phyloP scores from a whole-genome alignment of 2,113 vertebrate species.

The Brachypodius melanocephalos region DNA sequence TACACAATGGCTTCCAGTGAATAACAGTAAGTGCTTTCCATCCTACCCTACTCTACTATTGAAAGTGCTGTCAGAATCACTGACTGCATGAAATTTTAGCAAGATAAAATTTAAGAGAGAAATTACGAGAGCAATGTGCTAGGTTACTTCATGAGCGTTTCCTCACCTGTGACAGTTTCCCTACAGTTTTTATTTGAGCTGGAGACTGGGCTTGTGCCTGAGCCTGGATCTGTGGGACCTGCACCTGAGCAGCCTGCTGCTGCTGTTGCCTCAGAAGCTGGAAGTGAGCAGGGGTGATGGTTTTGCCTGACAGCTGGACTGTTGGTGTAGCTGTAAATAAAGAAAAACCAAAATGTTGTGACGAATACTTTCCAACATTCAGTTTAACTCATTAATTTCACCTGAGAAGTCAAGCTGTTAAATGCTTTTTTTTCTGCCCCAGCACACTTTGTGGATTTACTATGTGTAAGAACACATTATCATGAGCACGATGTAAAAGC shows the following conservation, averaged over 20 bases:
- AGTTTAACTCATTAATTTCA: background rate
- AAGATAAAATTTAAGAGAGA: background rate
- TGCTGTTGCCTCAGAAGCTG: slow-evolving; percentile 88
- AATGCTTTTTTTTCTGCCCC: background rate
- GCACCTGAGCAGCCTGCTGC: slow-evolving; percentile 74
- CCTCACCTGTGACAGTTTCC: slow-evolving; percentile 80
- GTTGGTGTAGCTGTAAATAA: slow-evolving; percentile 69
- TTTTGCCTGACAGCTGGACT: slow-evolving; percentile 82
- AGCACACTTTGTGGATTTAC: background rate
- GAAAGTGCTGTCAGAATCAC: background rate
- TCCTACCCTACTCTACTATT: background rate
- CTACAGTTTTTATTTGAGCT: slow-evolving; percentile 83
- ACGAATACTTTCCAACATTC: background rate
- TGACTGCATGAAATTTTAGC: background rate
- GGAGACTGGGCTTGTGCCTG: slow-evolving; percentile 74
- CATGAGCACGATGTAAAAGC: background rate
- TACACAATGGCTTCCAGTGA: background rate
- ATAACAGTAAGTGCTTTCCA: background rate
- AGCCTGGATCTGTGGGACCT: slow-evolving; percentile 74
- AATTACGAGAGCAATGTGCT: background rate
- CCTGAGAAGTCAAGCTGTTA: background rate
- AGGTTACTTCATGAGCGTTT: rapidly evolving
- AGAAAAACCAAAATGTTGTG: background rate
- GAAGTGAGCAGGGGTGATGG: slow-evolving; percentile 83
- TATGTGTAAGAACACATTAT: background rate